Conservation (phyloP, 2,888 invertebrate species). For the Aleiodes leptofemur region DNA sequence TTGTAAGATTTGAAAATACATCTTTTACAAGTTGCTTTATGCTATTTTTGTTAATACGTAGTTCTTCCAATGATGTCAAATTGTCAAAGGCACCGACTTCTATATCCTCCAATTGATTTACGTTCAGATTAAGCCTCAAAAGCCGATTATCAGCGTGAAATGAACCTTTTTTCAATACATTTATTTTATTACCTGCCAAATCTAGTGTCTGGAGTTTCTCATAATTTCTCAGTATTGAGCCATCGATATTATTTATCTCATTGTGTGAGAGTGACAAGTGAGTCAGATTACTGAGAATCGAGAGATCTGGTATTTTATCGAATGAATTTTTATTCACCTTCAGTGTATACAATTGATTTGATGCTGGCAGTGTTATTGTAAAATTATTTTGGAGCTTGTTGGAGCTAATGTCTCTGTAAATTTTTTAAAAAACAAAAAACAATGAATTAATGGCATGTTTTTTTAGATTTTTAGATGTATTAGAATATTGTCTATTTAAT, state of each 20-base stretch:
- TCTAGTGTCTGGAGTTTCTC: conserved; percentile 79
- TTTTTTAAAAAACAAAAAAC: conserved; percentile 11
- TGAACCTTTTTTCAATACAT: conserved; percentile 77
- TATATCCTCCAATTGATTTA: conserved; percentile 84
- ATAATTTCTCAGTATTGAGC: conserved; percentile 75
- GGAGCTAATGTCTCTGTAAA: conserved; percentile 78
- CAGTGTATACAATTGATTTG: conserved; percentile 77
- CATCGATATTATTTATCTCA: conserved; percentile 74
- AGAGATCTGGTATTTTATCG: conserved; percentile 70
- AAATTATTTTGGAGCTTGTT: conserved; percentile 77
- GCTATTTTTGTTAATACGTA: conserved; percentile 89
- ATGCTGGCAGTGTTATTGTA: conserved; percentile 75
- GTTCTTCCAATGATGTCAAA: conserved; percentile 82
- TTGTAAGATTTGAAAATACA: conserved; percentile 82
- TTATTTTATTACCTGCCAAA: conserved; percentile 81
- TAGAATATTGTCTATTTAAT: too few relatives aligned
- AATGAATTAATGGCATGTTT: conserved; percentile 28
- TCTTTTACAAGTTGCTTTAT: conserved; percentile 81
- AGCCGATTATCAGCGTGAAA: conserved; percentile 79
- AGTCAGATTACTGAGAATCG: conserved; percentile 70
- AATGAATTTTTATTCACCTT: conserved; percentile 76
- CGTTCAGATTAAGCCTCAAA: conserved; percentile 79
- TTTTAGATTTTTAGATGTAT: background rate
- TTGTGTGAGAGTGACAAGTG: conserved; percentile 78
- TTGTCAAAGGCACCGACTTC: conserved; percentile 85